Evolutionary conservation across 2,888 invertebrate species (phyloP).

Genomic region (Drosophila testacea): DNA sequence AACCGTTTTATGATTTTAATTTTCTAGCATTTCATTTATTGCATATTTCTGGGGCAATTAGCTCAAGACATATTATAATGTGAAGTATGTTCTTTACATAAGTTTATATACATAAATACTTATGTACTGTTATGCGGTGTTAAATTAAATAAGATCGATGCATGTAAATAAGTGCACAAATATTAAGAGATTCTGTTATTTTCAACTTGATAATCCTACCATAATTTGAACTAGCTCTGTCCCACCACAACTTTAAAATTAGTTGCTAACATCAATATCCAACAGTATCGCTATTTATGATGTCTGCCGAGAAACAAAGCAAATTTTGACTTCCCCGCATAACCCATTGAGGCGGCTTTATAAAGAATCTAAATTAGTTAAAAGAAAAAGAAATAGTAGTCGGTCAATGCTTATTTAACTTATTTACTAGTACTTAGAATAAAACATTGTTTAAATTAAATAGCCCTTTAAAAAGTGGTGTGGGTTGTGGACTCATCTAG

Average conservation of each 20-base stretch:
- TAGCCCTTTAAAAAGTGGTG: too few species aligned
- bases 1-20: background rate
- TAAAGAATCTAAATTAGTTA: too few species aligned
- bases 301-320: background rate
- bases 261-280: background rate
- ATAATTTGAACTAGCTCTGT: background rate
- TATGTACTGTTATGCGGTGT: too few species aligned
- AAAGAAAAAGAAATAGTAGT: too few species aligned
- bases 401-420: too few species aligned
- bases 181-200: background rate
- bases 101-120: background rate
- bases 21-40: background rate
- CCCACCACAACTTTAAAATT: conserved; percentile 3
- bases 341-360: background rate
- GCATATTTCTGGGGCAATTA: background rate
- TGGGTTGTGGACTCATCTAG: too few species aligned
- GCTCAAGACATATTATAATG: too few species aligned
- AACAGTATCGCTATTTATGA: background rate
- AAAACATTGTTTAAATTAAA: too few species aligned
- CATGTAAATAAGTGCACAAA: too few species aligned
- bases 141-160: too few species aligned
- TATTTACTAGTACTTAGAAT: too few species aligned
- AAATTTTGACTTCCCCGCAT: background rate
- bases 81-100: background rate
- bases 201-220: background rate